A percentile compares a stretch with the other conserved stretches of the same genome.
phyloP scores from a whole-genome alignment of 2,113 vertebrate genomes.

The Columba livia region DNA sequence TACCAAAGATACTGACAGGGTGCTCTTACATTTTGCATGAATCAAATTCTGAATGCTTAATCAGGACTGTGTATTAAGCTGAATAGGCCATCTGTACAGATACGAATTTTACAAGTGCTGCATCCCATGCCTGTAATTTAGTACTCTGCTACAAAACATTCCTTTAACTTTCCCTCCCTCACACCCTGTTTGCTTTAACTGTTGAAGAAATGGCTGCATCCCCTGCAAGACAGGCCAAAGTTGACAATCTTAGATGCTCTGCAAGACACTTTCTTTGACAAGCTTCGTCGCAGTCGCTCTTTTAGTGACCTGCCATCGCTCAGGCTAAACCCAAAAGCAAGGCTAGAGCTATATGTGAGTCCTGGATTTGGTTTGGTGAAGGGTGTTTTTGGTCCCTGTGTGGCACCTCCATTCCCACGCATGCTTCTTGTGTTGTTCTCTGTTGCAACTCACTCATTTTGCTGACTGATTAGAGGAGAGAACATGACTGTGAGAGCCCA shows the following conservation, averaged over 20 bases:
- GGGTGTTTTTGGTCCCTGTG: background rate
- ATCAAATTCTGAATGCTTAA: background rate
- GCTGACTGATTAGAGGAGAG: slow-evolving; percentile 32
- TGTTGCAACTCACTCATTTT: slow-evolving; percentile 14
- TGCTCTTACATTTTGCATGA: background rate
- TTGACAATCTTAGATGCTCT: slow-evolving; percentile 91
- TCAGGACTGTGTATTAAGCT: background rate
- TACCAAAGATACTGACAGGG: background rate
- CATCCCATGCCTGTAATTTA: background rate
- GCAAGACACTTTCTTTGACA: slow-evolving; percentile 92
- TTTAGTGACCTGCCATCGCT: slow-evolving; percentile 95
- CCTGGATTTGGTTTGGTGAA: slow-evolving; percentile 47
- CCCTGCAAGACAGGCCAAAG: slow-evolving; percentile 83
- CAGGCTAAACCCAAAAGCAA: slow-evolving; percentile 88
- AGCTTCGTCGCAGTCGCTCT: slow-evolving; percentile 91
- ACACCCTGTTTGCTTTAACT: slow-evolving; percentile 66
- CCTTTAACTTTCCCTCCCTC: slow-evolving; percentile 71
- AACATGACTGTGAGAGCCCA: background rate
- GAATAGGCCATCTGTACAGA: background rate
- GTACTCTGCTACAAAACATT: slow-evolving; percentile 45
- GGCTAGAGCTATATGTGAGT: slow-evolving; percentile 96
- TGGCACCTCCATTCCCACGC: slow-evolving; percentile 12
- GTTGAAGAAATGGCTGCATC: slow-evolving; percentile 88
- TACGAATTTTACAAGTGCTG: background rate
- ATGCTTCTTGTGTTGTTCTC: background rate